Base-by-base conservation (phyloP, 2,113 vertebrate species). In the Maylandia zebra region DNA sequence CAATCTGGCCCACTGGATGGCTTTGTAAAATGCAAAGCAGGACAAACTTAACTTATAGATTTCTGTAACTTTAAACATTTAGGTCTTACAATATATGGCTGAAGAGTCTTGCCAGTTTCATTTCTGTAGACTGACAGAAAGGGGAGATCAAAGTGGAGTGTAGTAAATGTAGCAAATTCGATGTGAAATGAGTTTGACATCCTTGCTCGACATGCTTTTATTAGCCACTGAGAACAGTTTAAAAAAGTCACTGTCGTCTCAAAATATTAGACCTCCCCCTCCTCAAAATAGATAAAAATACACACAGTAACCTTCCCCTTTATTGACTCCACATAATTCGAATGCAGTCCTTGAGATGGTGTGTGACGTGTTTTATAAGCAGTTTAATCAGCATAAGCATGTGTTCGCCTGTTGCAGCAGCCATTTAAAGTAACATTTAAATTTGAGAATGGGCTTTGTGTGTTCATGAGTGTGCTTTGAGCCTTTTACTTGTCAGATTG, bases 401-500 rank as follows among this genome's bases (percentile, higher is more conserved):
- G n/a, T 71, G 66, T 78, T 22, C 4, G 17, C 22, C 34, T 64
- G 43, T 45, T 71, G 41, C 8, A 66, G 22, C 45, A 76, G 38
- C 8, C 14, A 41, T 52, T 69, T 90, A 69, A 55, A 74, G 61
- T 38, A 12, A 83, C 55, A 13, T 89, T 66, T 34, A 38, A 38
- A 79, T 43, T 7, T 16, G 12, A 24, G 10, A 19, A 50, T 74
- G 78, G 83, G 80, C 59, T 66, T 16, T 74, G 57, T 81, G 59
- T 45, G 30, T 83, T 30, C 71, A 52, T 88, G 59, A 52, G 24
- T 89, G 32, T 92, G 81, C 83, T 24, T 7, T n/a, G 36, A 90
- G 89, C 78, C 55, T 74, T 86, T 83, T 88, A 66, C 88, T 81
- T 88, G 89, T 92, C 91, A 90, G 89, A 92, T 92, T 90, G 90